Conservation (phyloP, 2,797 vertebrate species). For the Catharus ustulatus region DNA sequence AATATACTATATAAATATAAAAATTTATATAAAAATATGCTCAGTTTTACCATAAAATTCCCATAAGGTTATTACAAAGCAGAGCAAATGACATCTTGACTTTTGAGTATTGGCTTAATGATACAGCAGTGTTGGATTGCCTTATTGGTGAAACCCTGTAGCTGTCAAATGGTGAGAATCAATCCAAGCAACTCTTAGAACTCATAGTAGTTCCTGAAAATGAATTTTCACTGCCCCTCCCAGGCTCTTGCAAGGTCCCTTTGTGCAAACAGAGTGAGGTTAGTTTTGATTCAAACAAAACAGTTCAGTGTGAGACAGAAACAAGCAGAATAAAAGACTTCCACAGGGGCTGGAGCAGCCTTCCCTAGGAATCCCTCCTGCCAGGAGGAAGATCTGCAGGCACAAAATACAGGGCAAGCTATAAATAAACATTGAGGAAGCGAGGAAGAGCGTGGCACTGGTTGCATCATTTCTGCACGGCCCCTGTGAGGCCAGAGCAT, state of each 20-base stretch:
- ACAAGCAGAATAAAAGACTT: rapidly evolving
- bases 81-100: neutral
- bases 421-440: neutral
- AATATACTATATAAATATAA: too few relatives aligned
- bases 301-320: neutral
- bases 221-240: neutral
- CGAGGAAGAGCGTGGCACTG: rapidly evolving
- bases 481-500: rapidly evolving
- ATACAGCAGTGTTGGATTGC: neutral
- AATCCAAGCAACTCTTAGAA: neutral
- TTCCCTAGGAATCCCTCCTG: neutral
- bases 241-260: neutral
- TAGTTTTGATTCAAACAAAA: neutral
- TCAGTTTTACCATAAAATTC: neutral
- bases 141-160: neutral
- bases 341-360: neutral
- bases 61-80: neutral
- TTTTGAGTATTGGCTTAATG: neutral
- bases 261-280: neutral
- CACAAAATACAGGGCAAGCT: neutral
- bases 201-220: neutral
- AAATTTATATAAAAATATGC: neutral
- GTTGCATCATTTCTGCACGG: neutral
- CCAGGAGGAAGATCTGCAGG: neutral
- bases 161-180: neutral